A percentile compares a stretch with the other conserved stretches of the same genome.
These are phyloP conservation scores for Catagonus wagneri DNA, from an alignment of 2,113 vertebrate genomes.

Conservation along the genomic window DNA sequence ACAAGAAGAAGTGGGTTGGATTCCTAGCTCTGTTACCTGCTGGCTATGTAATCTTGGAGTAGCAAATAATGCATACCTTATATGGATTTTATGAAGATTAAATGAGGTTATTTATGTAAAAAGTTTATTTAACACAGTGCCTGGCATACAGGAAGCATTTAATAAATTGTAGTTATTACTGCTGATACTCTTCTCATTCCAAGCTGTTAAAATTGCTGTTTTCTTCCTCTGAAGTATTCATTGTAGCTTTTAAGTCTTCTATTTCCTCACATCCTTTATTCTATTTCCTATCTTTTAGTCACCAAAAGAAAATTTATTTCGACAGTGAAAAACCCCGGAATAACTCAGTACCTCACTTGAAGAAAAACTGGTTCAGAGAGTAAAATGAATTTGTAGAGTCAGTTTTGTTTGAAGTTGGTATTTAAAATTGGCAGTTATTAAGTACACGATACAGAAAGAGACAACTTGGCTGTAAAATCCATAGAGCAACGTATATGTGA, in stretches of 20 bases:
- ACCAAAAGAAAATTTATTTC: constrained; percentile 37
- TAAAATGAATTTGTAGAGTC: not conserved
- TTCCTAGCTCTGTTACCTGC: not conserved
- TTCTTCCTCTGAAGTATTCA: not conserved
- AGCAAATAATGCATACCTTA: not conserved
- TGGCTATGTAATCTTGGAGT: not conserved
- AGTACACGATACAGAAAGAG: not conserved
- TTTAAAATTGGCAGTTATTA: not conserved
- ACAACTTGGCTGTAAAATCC: not conserved
- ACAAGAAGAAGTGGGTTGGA: not conserved
- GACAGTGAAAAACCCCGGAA: not conserved
- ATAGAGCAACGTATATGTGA: not conserved
- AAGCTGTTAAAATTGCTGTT: not conserved
- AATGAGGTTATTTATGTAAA: constrained; percentile 25
- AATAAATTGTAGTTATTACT: not conserved
- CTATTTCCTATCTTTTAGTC: not conserved
- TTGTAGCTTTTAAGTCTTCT: not conserved
- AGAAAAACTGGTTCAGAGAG: not conserved
- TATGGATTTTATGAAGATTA: not conserved
- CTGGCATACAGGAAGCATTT: not conserved
- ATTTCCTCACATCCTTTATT: not conserved
- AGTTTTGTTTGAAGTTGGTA: not conserved
- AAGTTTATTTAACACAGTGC: not conserved
- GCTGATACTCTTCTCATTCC: not conserved
- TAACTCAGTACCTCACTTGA: not conserved